Percentiles rank a stretch among this genome's conserved stretches.
Evolutionary conservation across 2,797 vertebrate genomes (phyloP).

Genomic region (Hylomyscus alleni): DNA sequence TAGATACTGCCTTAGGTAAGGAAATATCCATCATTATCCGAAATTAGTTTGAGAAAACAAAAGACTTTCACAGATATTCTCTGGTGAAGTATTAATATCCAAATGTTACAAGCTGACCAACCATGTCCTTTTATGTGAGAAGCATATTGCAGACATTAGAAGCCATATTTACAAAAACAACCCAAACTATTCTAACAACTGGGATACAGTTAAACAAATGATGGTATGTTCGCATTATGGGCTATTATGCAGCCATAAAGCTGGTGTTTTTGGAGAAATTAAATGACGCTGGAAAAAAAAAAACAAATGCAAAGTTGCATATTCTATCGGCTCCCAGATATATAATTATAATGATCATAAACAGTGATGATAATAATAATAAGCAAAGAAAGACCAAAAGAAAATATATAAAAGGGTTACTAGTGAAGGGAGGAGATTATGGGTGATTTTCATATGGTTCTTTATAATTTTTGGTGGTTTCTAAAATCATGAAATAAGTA

Average conservation of each 20-base stretch:
- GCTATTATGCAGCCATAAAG: conserved; percentile 69
- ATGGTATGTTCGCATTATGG: conserved; percentile 39
- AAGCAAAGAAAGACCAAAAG: conserved; percentile 45
- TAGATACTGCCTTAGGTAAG: conserved; percentile 13
- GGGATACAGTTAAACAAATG: conserved; percentile 73
- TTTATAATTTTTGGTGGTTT: conserved; percentile 46
- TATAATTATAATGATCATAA: conserved; percentile 69
- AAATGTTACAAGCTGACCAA: conserved; percentile 63
- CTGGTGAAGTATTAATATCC: conserved; percentile 66
- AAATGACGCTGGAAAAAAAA: conserved; percentile 70
- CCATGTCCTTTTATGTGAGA: conserved; percentile 44
- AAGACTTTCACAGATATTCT: conserved; percentile 58
- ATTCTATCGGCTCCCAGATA: conserved; percentile 25
- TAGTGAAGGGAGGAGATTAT: background rate
- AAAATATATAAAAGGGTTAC: conserved; percentile 64
- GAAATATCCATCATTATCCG: conserved; percentile 37
- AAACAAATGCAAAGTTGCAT: conserved; percentile 62
- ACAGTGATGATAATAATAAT: conserved; percentile 51
- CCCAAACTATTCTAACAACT: conserved; percentile 61
- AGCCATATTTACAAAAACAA: conserved; percentile 38
- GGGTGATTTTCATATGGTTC: conserved; percentile 46
- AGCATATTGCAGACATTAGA: conserved; percentile 58
- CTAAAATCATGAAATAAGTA: conserved; percentile 36
- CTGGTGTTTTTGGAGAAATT: conserved; percentile 74
- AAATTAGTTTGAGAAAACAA: conserved; percentile 68